Percentiles rank a stretch among this genome's conserved stretches.
These are phyloP conservation scores for Proctacanthus coquilletti DNA, from an alignment of 1,140 invertebrate species.

Conservation along the genomic window DNA sequence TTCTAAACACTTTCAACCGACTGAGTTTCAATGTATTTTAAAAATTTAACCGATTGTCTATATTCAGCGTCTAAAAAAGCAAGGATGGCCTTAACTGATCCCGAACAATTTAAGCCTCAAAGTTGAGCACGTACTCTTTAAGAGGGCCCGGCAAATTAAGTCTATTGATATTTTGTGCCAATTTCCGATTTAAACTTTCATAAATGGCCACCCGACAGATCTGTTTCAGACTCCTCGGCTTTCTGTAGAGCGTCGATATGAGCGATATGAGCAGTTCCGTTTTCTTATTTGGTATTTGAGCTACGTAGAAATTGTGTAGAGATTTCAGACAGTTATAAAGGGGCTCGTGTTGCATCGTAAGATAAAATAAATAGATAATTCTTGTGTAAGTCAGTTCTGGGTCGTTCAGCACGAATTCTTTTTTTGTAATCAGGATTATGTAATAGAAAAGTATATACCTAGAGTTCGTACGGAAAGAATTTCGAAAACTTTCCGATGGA, in stretches of 20 bases:
- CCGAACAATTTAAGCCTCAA: conserved; percentile 42
- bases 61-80: too few species aligned
- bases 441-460: conserved; percentile 52
- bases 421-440: conserved; percentile 47
- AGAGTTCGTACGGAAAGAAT: conserved; percentile 41
- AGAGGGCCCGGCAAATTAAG: conserved; percentile 46
- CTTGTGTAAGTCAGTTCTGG: conserved; percentile 43
- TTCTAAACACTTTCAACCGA: too few species aligned
- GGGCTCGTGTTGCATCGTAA: conserved; percentile 48
- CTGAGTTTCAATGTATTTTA: too few species aligned
- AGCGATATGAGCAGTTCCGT: conserved; percentile 42
- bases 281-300: conserved; percentile 45
- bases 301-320: conserved; percentile 46
- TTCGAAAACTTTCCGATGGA: conserved; percentile 27
- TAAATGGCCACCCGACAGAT: conserved; percentile 49
- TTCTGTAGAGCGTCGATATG: conserved; percentile 42
- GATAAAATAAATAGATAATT: conserved; percentile 48
- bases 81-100: too few species aligned
- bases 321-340: conserved; percentile 45
- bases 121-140: conserved; percentile 54
- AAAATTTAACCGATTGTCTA: too few species aligned
- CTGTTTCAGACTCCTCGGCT: conserved; percentile 47
- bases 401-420: conserved; percentile 50
- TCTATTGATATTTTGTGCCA: conserved; percentile 46
- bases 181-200: conserved; percentile 38